phyloP scores from a whole-genome alignment of 2,113 vertebrate genomes.

The Eleginops maclovinus region DNA sequence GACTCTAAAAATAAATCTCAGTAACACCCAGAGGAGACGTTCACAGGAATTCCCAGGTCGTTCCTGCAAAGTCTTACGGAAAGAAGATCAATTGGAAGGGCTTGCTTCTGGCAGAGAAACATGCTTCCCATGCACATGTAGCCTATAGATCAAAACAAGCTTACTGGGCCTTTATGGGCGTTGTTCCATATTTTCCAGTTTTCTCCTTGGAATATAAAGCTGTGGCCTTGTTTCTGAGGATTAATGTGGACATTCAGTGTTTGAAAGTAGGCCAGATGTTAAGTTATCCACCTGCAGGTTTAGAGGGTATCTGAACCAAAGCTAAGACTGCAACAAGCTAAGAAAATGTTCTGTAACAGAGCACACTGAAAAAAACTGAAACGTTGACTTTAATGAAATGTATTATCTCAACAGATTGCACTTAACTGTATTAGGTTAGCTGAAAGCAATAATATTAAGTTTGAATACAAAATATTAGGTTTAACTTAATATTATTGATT shows the following conservation, averaged over 20 bases:
- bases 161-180: not conserved
- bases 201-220: not conserved
- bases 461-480: too few relatives aligned
- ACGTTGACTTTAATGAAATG: too few relatives aligned
- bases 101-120: slow-evolving; percentile 9
- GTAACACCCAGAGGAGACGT: slow-evolving; percentile 30
- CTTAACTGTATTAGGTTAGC: too few relatives aligned
- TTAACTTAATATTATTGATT: too few relatives aligned
- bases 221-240: slow-evolving; percentile 42
- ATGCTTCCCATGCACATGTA: not conserved
- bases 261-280: slow-evolving; percentile 12
- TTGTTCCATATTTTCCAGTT: not conserved
- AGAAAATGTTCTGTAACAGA: too few relatives aligned
- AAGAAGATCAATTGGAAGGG: slow-evolving; percentile 39
- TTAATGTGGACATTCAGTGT: slow-evolving; percentile 6
- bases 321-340: slow-evolving; percentile 1
- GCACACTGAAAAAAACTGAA: too few relatives aligned
- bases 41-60: slow-evolving; percentile 48
- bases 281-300: slow-evolving; percentile 14
- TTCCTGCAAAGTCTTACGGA: slow-evolving; percentile 38
- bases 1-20: slow-evolving; percentile 49
- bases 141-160: not conserved
- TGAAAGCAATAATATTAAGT: too few relatives aligned
- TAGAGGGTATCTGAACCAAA: not conserved
- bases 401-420: too few relatives aligned